Evolutionary conservation across 2,888 invertebrate genomes (phyloP), one percentile per base, ranked within the genome.

Genomic region (Melinaea marsaeus): DNA sequence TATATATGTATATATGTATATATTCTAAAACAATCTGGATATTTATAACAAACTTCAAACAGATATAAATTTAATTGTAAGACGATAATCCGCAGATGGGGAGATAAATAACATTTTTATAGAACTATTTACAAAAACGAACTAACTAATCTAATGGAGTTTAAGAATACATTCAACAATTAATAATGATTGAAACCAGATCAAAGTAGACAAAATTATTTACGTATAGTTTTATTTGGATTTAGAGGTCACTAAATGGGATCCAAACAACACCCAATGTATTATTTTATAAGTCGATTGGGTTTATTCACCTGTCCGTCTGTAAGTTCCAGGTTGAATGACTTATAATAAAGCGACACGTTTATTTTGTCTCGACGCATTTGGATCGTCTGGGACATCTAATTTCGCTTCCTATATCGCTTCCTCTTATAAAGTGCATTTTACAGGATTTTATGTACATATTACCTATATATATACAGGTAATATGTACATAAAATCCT

Each of bases 221-320:
- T 22, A 22, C 1, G 22, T 22, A 22, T 22, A 22, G 22, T 22
- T 22, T 1, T 22, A 22, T 22, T 22, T 22, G 22, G 22, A 22
- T 22, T 22, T 22, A 22, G 22, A 22, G 22, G 22, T 22, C 22
- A 22, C 22, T 22, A 1, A 22, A 22, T 22, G 22, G 22, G 5
- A 51, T 22, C 9, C 51, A 22, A 51, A 51, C 9, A 9, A 22
- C 4, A 32, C 3, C 1, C 7, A 32, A n/a, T 60, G 58, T 60
- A 56, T 48, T 57, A 55, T 37, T 51, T 42, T 65, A 57, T 65
- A 65, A 64, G n/a, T 61, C 51, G 33, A 64, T 59, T 66, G 65
- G 60, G 69, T 69, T 80, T 81, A 76, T 83, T 83, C 79, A 84
- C 81, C 82, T 82, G 79, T 64, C 62, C 74, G 74, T 75, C 71